Evolutionary conservation across 2,888 invertebrate species (phyloP), one percentile per base, ranked within the genome.

Genomic region (Idaea aversata): DNA sequence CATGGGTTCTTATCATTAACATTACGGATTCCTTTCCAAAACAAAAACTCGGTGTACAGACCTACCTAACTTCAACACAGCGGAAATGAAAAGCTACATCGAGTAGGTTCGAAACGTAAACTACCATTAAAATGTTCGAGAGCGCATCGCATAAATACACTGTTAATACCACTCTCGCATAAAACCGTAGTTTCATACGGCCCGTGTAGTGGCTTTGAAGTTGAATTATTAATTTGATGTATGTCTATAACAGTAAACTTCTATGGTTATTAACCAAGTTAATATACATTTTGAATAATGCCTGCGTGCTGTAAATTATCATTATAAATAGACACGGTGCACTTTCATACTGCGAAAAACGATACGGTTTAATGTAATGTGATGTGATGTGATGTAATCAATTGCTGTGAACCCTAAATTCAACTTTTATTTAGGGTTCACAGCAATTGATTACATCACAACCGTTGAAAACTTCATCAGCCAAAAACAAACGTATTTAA

Each of bases 71-170:
- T 47, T 10, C 47, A 13, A 0, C 47, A 47, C 47, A 10, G 47
- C 6, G 34, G 34, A 59, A 59, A n/a, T 59, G 16, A 59, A 59
- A 34, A 15, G 16, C 59, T 59, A 13, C n/a, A 34, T 59, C 59
- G 34, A 59, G 16, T 15, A 59, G 15, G 34, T 34, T 15, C 34
- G 15, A 35, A 61, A 61, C 35, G 61, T 61, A 35, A n/a, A 35
- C 6, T 15, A 61, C 61, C 35, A 61, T 35, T 61, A n/a, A 61
- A 61, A 15, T 3, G 25, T 25, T 35, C n/a, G n/a, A 34, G 61
- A 61, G n/a, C 34, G 61, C 61, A 34, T 35, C 36, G 34, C 61
- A 35, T 61, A 35, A 35, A 61, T 35, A 61, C 35, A 13, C 15
- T 34, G 13, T 47, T 7, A 47, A 47, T 47, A 47, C 47, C 47